Percentiles rank a stretch among this genome's conserved stretches.
Conservation (phyloP, 2,797 vertebrate species). For the Ctenopoma kingsleyae region DNA sequence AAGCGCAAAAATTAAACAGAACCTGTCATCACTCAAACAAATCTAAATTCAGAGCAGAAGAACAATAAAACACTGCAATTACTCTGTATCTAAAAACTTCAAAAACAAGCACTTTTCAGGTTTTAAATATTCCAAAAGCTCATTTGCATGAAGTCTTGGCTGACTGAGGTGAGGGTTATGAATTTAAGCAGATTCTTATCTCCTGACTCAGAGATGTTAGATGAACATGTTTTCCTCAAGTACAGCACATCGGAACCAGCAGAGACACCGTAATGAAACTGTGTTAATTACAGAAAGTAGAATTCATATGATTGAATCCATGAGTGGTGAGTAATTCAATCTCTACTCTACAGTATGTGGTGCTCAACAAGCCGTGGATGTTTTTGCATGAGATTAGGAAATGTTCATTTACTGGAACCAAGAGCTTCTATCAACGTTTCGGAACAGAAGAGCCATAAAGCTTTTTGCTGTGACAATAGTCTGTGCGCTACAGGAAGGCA, state of each 20-base stretch:
- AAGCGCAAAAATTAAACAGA: conserved; percentile 32
- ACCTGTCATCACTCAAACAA: conserved; percentile 27
- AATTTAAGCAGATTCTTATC: conserved; percentile 51
- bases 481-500: conserved; percentile 31
- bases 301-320: conserved; percentile 55
- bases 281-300: conserved; percentile 39
- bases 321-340: conserved; percentile 55
- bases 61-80: conserved; percentile 41
- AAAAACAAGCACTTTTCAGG: conserved; percentile 39
- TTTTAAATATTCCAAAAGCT: conserved; percentile 33
- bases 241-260: conserved; percentile 21
- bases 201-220: conserved; percentile 44
- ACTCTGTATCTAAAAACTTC: conserved; percentile 40
- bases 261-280: conserved; percentile 51
- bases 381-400: conserved; percentile 49
- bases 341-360: conserved; percentile 38
- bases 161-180: conserved; percentile 39
- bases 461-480: conserved; percentile 48
- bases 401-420: conserved; percentile 64
- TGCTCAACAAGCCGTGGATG: conserved; percentile 55
- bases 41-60: conserved; percentile 12
- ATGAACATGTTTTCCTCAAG: conserved; percentile 50
- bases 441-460: conserved; percentile 39
- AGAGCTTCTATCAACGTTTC: conserved; percentile 55
- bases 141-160: conserved; percentile 50